Base-by-base conservation (phyloP, 2,113 vertebrate species). In the Alouatta palliata region DNA sequence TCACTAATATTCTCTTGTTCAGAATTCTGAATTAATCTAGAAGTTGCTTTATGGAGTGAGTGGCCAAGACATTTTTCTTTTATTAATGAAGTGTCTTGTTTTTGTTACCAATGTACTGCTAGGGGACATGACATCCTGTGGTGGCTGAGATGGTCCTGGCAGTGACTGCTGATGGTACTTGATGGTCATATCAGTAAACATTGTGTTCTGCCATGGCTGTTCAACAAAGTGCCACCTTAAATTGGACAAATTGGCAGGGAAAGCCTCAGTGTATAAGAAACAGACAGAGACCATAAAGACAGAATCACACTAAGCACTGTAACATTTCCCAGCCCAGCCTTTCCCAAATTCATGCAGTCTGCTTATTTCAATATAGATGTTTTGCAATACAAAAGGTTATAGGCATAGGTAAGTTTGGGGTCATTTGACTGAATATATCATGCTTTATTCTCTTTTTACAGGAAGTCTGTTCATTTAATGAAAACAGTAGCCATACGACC, bases 1-100 rank as follows among this genome's bases (percentile, higher is more conserved):
- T 76, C 37, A 37, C 6, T 45, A 23, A 76, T 85, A 68, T 2
- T 49, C 6, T 90, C 32, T 76, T 76, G 54, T 75, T 76, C 25
- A 76, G 27, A 92, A 64, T 93, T 90, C 27, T 43, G 81, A 94
- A 56, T 71, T 86, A 86, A 95, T 47, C 79, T 35, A 58, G 27
- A 40, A 54, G 4, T 20, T 93, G 84, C 20, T 76, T 49, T 54
- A 66, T 76, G 16, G 47, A 89, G 45, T 86, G 40, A 86, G 49
- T 83, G 16, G 14, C 25, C 40, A 94, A 45, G 13, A 5, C 14
- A 43, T n/a, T 85, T 82, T 77, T 86, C n/a, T 54, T 73, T 56
- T 58, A 45, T n/a, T 20, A n/a, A 4, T 66, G n/a, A 37, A 27
- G 2, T 47, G 35, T 10, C 32, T 37, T 40, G 2, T 76, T 77